A percentile compares a stretch with the other conserved stretches of the same genome.
phyloP scores from a whole-genome alignment of 2,888 invertebrate species.

The Petrolisthes manimaculis region DNA sequence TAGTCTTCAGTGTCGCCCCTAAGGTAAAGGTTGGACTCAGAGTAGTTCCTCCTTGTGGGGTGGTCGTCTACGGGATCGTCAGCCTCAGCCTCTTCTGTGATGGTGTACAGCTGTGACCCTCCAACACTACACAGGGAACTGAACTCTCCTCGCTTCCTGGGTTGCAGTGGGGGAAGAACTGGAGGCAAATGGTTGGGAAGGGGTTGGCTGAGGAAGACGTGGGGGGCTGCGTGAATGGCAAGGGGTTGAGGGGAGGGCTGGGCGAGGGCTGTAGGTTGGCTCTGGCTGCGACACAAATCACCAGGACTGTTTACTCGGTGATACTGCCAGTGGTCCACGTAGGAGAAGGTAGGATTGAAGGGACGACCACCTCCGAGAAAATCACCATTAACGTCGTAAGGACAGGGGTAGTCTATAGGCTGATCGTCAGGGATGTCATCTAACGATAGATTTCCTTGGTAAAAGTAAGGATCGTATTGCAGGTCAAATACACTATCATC shows the following conservation, averaged over 20 bases:
- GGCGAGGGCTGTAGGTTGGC: slow-evolving; percentile 51
- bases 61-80: slow-evolving; percentile 34
- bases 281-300: slow-evolving; percentile 50
- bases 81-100: slow-evolving; percentile 49
- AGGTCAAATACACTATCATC: slow-evolving; percentile 52
- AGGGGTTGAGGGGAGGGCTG: slow-evolving; percentile 34
- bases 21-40: slow-evolving; percentile 41
- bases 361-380: not conserved
- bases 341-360: slow-evolving; percentile 36
- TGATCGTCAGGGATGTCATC: slow-evolving; percentile 54
- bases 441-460: slow-evolving; percentile 38
- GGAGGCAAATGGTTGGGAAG: slow-evolving; percentile 26
- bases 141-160: slow-evolving; percentile 44
- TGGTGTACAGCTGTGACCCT: slow-evolving; percentile 56
- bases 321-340: slow-evolving; percentile 43
- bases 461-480: slow-evolving; percentile 54
- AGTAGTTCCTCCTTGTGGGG: slow-evolving; percentile 30
- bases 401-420: slow-evolving; percentile 55
- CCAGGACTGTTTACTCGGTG: slow-evolving; percentile 32
- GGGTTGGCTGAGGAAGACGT: slow-evolving; percentile 49
- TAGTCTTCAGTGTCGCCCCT: not conserved
- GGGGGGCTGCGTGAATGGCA: slow-evolving; percentile 37
- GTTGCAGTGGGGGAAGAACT: slow-evolving; percentile 20
- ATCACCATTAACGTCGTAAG: slow-evolving; percentile 37
- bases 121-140: slow-evolving; percentile 50